These are phyloP conservation scores for Epinephelus cyanopodus DNA, from an alignment of 2,113 vertebrate species.

Conservation along the genomic window DNA sequence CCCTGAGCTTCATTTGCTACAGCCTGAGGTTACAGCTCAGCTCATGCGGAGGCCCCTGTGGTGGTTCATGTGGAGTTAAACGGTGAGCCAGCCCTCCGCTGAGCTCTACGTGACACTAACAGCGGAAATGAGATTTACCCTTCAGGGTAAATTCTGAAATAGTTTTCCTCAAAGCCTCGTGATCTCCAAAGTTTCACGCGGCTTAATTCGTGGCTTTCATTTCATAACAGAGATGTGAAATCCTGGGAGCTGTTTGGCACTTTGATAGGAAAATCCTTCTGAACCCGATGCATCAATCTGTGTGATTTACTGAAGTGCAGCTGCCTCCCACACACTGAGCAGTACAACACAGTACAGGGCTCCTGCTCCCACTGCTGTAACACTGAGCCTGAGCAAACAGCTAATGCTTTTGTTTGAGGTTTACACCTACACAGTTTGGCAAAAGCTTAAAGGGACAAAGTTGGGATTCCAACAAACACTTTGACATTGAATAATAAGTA, in stretches of 20 bases:
- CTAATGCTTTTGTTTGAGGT: conserved; percentile 47
- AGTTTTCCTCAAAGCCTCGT: neutral
- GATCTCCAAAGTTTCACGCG: neutral
- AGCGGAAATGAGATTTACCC: neutral
- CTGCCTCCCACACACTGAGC: conserved; percentile 16
- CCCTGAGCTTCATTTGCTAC: neutral
- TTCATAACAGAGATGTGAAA: neutral
- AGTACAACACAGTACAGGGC: conserved; percentile 4
- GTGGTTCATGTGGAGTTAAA: conserved; percentile 5
- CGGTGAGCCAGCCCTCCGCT: neutral
- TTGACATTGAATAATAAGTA: conserved; percentile 24
- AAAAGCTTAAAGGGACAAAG: conserved; percentile 34
- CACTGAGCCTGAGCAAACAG: conserved; percentile 39
- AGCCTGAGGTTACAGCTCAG: neutral
- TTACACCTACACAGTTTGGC: conserved; percentile 47
- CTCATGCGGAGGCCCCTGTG: neutral
- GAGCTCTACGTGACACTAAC: neutral
- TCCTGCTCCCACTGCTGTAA: conserved; percentile 1
- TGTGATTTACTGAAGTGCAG: neutral
- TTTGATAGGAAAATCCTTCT: conserved; percentile 22
- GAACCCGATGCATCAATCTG: conserved; percentile 6
- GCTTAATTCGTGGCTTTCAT: neutral
- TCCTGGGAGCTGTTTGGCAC: neutral
- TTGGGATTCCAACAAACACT: conserved; percentile 15
- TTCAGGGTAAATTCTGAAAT: neutral